Evolutionary conservation across 2,797 vertebrate genomes (phyloP).

Genomic region (Loris lydekkerianus): DNA sequence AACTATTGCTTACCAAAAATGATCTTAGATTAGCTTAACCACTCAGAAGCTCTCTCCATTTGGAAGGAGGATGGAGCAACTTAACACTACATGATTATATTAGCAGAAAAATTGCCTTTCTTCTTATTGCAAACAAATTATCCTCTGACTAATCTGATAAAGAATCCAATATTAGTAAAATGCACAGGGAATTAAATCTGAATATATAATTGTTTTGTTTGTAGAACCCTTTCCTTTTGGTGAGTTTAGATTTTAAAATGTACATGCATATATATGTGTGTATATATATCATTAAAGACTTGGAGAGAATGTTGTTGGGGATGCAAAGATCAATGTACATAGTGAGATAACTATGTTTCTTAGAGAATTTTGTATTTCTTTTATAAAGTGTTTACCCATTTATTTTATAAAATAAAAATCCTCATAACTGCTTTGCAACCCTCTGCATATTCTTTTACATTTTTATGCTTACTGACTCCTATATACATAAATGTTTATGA

Average conservation of each 20-base stretch:
- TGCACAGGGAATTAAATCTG: neutral
- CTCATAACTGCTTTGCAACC: neutral
- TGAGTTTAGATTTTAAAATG: neutral
- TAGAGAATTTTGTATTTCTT: neutral
- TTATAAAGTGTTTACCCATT: neutral
- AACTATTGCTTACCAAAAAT: constrained; percentile 24
- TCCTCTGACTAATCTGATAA: neutral
- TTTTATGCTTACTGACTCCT: neutral
- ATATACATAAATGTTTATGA: neutral
- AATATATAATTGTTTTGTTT: neutral
- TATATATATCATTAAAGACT: neutral
- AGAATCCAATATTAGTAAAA: constrained; percentile 35
- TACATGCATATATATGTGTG: neutral
- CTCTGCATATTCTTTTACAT: neutral
- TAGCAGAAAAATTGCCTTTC: constrained; percentile 35
- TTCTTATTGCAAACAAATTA: neutral
- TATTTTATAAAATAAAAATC: constrained; percentile 17
- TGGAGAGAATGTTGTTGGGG: neutral
- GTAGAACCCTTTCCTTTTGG: neutral
- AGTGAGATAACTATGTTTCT: neutral
- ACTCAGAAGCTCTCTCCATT: neutral
- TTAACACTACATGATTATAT: neutral
- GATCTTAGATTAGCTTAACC: neutral
- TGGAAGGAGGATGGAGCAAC: neutral
- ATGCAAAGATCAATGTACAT: neutral